A percentile compares a stretch with the other conserved stretches of the same genome.
Conservation (phyloP, 2,113 vertebrate species). For the Symphodus melops region DNA sequence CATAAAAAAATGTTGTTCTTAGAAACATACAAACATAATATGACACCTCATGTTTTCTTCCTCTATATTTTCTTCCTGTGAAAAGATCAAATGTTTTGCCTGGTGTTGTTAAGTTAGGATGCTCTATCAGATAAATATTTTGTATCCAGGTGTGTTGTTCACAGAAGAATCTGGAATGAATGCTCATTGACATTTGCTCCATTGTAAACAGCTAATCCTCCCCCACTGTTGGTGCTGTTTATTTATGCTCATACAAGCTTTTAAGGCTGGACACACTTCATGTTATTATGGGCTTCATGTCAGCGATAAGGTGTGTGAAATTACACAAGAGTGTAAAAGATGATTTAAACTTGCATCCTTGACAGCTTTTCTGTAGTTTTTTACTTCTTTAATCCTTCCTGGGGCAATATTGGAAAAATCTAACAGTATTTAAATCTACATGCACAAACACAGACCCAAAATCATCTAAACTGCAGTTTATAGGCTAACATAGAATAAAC, state of each 20-base stretch:
- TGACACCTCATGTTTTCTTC: too few relatives aligned
- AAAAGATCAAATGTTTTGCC: too few relatives aligned
- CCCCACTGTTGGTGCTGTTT: conserved; percentile 28
- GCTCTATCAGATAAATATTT: too few relatives aligned
- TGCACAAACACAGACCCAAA: conserved; percentile 1
- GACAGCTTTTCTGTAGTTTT: conserved; percentile 49
- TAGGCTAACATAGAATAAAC: conserved; percentile 60
- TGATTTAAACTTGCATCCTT: conserved; percentile 49
- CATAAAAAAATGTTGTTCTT: too few relatives aligned
- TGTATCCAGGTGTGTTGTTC: background rate
- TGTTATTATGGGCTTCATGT: conserved; percentile 28
- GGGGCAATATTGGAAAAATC: conserved; percentile 39
- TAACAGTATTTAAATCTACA: conserved; percentile 16
- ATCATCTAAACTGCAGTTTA: conserved; percentile 37
- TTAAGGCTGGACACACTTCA: conserved; percentile 44
- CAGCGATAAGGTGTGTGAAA: conserved; percentile 49
- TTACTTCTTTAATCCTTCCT: conserved; percentile 58
- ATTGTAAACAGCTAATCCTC: background rate
- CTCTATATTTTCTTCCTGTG: background rate
- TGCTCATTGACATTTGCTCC: conserved; percentile 1
- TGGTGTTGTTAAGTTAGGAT: too few relatives aligned
- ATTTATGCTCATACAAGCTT: background rate
- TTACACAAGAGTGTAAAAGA: conserved; percentile 51
- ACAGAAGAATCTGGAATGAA: background rate
- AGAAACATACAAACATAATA: too few relatives aligned